Evolutionary conservation across 1,140 invertebrate genomes (phyloP), one percentile per base, ranked within the genome.

Genomic region (Drosophila mauritiana): DNA sequence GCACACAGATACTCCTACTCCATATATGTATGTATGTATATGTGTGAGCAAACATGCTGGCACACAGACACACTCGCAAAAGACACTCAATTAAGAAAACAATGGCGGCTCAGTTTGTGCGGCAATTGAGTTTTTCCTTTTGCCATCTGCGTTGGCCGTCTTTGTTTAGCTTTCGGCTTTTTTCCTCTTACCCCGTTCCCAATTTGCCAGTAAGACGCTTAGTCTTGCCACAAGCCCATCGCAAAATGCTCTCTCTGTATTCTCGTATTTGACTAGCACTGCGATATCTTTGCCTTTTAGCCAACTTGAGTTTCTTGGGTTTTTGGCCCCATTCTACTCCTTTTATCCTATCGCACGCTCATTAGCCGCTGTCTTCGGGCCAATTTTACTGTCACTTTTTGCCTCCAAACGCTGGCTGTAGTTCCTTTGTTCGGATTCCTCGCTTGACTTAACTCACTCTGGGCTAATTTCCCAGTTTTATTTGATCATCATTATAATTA

Each of bases 11-110:
- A n/a, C 72, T 40, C 40, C 25, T 36, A 15, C 39, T n/a, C 11
- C 27, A 31, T 8, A 31, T 40, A 34, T 31, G 17, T 17, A 17
- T 17, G 17, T 17, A 17, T 17, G 17, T 20, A 46, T 22, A 25
- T 17, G 15, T 48, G 53, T 69, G 40, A 42, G 52, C 48, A 78
- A 77, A 63, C 64, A 77, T 11, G 68, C 39, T 39, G 25, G 20
- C 42, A 42, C 27, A 51, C 25, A 37, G 37, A 56, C 56, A 39
- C 54, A 15, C 13, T 42, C n/a, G 34, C 34, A 27, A 36, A 39
- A 68, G 61, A 64, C 73, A 78, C 75, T 78, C 75, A 78, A 77
- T 78, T 78, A 78, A 77, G 75, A 78, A 78, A 78, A 78, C 73
- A 78, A 78, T 78, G 48, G 73, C 52, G 46, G 52, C 65, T 62